Conservation (phyloP, 2,797 vertebrate species). For the Amazona finschi region DNA sequence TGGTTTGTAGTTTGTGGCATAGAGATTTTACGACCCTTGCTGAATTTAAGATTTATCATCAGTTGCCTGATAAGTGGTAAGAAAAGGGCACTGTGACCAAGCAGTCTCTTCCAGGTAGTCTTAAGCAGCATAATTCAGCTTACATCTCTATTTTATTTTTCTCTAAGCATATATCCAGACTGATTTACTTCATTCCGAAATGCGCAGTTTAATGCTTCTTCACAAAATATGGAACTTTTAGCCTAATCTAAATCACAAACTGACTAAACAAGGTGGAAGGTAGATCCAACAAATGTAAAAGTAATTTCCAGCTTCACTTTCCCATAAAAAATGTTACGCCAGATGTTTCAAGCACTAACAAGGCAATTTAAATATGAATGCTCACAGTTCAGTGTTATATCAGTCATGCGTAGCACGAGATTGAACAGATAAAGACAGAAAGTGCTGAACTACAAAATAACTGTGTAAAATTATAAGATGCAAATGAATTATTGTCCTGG, state of each 20-base stretch:
- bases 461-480: neutral
- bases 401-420: neutral
- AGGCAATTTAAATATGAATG: neutral
- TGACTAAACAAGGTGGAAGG: neutral
- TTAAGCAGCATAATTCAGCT: neutral
- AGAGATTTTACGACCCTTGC: neutral
- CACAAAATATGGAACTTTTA: neutral
- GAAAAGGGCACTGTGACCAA: neutral
- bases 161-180: neutral
- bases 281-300: conserved; percentile 2
- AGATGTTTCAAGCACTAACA: conserved; percentile 4
- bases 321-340: neutral
- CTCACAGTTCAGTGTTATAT: neutral
- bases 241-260: neutral
- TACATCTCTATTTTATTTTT: neutral
- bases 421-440: neutral
- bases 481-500: neutral
- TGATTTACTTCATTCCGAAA: neutral
- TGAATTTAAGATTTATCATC: neutral
- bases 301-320: neutral
- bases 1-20: neutral
- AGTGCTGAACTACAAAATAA: neutral
- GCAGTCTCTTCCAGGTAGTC: neutral
- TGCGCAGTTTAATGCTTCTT: neutral
- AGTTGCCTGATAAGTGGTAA: neutral